Evolutionary conservation across 2,113 vertebrate genomes (phyloP), one percentile per base, ranked within the genome.

Genomic region (Pelobates fuscus): DNA sequence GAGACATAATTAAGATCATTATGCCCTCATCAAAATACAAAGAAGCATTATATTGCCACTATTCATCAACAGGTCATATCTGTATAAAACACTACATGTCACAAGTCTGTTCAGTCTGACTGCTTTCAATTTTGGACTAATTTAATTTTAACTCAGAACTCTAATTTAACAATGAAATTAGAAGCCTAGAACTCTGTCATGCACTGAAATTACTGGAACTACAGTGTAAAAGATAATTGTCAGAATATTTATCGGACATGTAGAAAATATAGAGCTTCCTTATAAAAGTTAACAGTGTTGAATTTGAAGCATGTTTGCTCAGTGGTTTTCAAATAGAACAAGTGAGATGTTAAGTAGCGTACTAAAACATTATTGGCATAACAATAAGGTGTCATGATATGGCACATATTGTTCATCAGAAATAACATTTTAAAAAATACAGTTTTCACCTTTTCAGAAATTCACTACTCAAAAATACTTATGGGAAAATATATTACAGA

Each of bases 1-100:
- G 71, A 84, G 70, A 78, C 5, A 4, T 78, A 84, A 78, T 82
- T 84, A 70, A 81, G 58, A 79, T 84, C 74, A 84, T 83, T 80
- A 82, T 18, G n/a, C 29, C 63, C 52, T 82, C 79, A 78, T 81
- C 41, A 79, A 75, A 82, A 86, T 77, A 3, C 8, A 58, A 46
- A 55, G 20, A 29, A 81, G 66, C 30, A 61, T 80, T 84, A 74
- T 59, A 43, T 1, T 82, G 82, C 80, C 74, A 79, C 81, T n/a
- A n/a, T n/a, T 78, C 11, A 6, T 20, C 44, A 81, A 63, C 25
- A 79, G 29, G 67, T 74, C 77, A 68, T 64, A 27, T 59, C 71
- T 55, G 23, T 25, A 80, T 74, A 83, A 78, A 81, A 76, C 46
- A 80, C 32, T 6, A 82, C 77, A 67, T 71, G 46, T 49, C 71